A percentile compares a stretch with the other conserved stretches of the same genome.
These are phyloP conservation scores for Siniperca scherzeri DNA, from an alignment of 2,797 vertebrate genomes.

Conservation along the genomic window DNA sequence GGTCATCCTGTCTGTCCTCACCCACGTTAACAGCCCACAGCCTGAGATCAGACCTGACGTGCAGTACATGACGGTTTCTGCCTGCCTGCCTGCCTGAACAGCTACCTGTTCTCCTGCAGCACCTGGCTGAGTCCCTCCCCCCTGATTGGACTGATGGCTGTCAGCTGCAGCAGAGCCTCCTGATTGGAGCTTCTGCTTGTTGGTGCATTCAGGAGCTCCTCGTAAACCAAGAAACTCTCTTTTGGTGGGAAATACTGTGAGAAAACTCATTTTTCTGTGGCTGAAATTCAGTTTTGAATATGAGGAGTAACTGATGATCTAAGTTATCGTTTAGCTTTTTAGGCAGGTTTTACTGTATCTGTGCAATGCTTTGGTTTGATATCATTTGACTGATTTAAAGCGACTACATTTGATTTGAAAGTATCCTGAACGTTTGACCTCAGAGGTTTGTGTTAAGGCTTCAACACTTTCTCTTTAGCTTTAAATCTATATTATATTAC, in stretches of 20 bases:
- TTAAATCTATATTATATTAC: background rate
- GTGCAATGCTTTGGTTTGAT: background rate
- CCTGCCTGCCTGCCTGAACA: background rate
- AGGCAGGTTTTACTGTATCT: background rate
- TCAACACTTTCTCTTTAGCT: no score
- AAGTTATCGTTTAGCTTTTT: background rate
- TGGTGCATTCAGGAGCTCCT: slow-evolving; percentile 39
- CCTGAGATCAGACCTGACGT: slow-evolving; percentile 62
- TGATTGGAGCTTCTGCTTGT: slow-evolving; percentile 22
- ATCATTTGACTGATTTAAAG: background rate
- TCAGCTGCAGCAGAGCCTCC: slow-evolving; percentile 42
- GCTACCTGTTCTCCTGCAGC: slow-evolving; percentile 6
- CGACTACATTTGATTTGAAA: background rate
- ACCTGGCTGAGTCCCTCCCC: slow-evolving; percentile 19
- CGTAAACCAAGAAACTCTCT: background rate
- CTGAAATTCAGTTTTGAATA: background rate
- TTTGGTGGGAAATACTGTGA: background rate
- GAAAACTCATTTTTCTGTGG: background rate
- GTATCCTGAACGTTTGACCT: background rate
- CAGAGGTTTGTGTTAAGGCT: background rate
- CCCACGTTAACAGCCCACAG: slow-evolving; percentile 69
- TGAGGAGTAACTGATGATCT: background rate
- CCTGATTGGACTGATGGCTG: slow-evolving; percentile 27
- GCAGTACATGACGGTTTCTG: slow-evolving; percentile 54
- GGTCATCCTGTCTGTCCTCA: slow-evolving; percentile 46